These are phyloP conservation scores for Chalcosyrphus nemorum DNA, from an alignment of 2,888 invertebrate genomes.

Conservation along the genomic window DNA sequence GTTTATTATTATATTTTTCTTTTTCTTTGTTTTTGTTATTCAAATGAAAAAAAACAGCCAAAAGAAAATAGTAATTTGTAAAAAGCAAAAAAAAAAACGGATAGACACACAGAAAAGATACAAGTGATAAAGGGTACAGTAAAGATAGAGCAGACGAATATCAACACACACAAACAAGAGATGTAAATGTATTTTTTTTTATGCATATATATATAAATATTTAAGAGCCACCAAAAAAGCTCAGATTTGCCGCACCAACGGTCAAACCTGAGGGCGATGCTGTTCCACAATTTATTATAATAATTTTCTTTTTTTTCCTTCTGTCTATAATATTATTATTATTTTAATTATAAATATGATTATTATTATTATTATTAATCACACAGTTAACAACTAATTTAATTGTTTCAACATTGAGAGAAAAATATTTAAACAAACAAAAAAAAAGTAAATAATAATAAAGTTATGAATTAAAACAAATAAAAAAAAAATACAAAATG, in stretches of 20 bases:
- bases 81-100: neutral
- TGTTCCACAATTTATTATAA: constrained; percentile 67
- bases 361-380: constrained; percentile 68
- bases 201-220: constrained; percentile 64
- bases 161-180: constrained; percentile 26
- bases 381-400: constrained; percentile 71
- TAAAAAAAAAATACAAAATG: constrained; percentile 50
- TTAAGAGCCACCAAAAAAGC: constrained; percentile 72
- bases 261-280: constrained; percentile 69
- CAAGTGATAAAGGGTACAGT: constrained; percentile 46
- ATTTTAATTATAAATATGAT: constrained; percentile 69
- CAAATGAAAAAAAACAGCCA: constrained; percentile 31
- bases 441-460: constrained; percentile 61
- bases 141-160: constrained; percentile 9
- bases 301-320: constrained; percentile 38
- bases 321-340: constrained; percentile 66
- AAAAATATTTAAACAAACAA: constrained; percentile 60
- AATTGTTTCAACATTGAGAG: constrained; percentile 70
- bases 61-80: constrained; percentile 26
- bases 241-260: constrained; percentile 67
- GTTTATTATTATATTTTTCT: too few relatives aligned
- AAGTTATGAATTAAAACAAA: constrained; percentile 69
- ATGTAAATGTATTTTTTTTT: constrained; percentile 66
- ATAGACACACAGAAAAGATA: constrained; percentile 1
- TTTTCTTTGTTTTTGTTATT: constrained; percentile 36